Percentiles rank a stretch among this genome's conserved stretches.
phyloP scores from a whole-genome alignment of 2,113 vertebrate species.

The Holacanthus passer region DNA sequence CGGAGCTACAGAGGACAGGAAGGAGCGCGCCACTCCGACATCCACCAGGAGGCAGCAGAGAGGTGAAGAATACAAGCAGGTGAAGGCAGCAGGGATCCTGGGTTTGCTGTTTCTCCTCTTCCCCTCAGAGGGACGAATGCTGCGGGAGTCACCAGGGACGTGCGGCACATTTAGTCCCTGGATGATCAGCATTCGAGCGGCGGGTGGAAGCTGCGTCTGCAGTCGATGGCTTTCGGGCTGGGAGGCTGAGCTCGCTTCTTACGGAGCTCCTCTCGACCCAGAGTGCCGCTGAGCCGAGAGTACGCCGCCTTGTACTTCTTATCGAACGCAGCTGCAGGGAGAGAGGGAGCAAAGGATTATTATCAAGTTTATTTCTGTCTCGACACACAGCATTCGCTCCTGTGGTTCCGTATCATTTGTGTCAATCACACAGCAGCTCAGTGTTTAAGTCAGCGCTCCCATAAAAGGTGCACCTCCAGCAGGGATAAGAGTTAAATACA shows the following conservation, averaged over 20 bases:
- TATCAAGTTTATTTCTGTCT: neutral
- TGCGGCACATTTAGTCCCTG: accelerated
- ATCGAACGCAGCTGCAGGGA: conserved; percentile 88
- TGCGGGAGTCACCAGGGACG: neutral
- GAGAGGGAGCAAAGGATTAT: neutral
- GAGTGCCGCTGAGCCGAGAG: conserved; percentile 83
- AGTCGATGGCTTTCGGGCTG: conserved; percentile 90
- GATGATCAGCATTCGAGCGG: conserved; percentile 88
- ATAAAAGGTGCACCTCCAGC: too few relatives aligned
- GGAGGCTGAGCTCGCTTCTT: conserved; percentile 88
- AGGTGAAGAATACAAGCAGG: conserved; percentile 32
- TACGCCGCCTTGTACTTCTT: conserved; percentile 91
- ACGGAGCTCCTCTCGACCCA: conserved; percentile 88
- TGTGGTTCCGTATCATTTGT: neutral
- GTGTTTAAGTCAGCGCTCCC: too few relatives aligned
- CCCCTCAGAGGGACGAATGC: neutral
- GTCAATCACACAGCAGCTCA: too few relatives aligned
- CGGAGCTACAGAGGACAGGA: conserved; percentile 26
- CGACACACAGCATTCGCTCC: neutral
- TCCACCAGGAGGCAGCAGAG: conserved; percentile 53
- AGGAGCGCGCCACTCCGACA: neutral
- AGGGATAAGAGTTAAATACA: too few relatives aligned
- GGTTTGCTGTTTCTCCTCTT: neutral
- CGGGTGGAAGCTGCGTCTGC: conserved; percentile 90
- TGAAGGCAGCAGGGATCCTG: conserved; percentile 24